Evolutionary conservation across 2,113 vertebrate genomes (phyloP).

Genomic region (Oenanthe oenanthe): DNA sequence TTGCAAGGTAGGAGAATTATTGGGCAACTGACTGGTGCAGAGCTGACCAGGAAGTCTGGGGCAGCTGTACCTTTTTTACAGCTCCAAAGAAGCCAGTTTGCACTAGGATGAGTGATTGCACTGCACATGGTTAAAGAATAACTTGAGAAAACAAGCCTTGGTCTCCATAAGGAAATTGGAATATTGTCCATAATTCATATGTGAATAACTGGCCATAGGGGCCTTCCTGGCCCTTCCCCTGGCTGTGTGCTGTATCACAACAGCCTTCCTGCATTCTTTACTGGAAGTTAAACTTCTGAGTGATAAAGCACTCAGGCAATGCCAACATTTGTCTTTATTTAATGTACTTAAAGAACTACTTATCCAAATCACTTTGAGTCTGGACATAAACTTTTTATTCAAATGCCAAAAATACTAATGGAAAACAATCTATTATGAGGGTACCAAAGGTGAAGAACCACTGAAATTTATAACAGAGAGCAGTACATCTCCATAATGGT

Average conservation of each 20-base stretch:
- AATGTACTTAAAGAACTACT: background rate
- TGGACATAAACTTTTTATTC: background rate
- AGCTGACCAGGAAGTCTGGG: background rate
- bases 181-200: background rate
- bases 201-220: background rate
- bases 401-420: background rate
- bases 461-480: background rate
- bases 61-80: background rate
- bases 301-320: background rate
- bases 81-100: background rate
- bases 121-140: background rate
- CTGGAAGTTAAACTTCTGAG: background rate
- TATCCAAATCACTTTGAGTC: background rate
- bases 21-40: background rate
- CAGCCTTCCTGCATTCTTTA: background rate
- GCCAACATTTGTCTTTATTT: background rate
- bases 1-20: background rate
- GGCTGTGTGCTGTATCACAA: rapidly evolving
- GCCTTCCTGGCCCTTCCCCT: background rate
- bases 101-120: background rate
- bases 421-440: background rate
- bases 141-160: background rate
- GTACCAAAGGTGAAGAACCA: background rate
- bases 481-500: background rate
- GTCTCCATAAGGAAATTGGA: background rate